These are phyloP conservation scores for Vanessa cardui DNA, from an alignment of 2,888 invertebrate species.

Conservation along the genomic window DNA sequence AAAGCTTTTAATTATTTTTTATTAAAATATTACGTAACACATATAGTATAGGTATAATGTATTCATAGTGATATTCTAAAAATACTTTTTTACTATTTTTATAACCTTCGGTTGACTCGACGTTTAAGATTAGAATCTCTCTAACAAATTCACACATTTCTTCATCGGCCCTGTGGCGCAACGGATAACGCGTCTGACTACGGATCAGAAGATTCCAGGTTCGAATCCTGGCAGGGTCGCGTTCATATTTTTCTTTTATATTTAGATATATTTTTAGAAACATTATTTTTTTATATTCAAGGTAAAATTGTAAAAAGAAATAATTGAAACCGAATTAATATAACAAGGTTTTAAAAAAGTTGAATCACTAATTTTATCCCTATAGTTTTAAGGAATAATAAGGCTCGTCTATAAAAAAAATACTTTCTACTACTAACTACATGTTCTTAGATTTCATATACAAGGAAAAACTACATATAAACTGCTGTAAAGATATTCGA, in stretches of 20 bases:
- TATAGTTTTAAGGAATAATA: no score
- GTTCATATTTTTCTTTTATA: slow-evolving; percentile 8
- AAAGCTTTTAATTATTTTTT: no score
- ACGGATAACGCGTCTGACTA: slow-evolving; percentile 88
- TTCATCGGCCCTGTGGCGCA: slow-evolving; percentile 84
- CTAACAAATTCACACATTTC: fast-evolving
- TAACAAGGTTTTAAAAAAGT: no score
- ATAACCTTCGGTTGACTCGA: background rate
- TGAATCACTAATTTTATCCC: no score
- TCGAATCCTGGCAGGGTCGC: slow-evolving; percentile 85
- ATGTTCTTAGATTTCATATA: no score
- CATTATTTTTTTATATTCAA: background rate
- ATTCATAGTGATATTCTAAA: background rate
- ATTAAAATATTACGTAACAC: no score
- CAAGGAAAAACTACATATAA: no score
- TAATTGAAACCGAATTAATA: no score
- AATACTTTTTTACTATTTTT: background rate
- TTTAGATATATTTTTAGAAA: background rate
- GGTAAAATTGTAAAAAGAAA: no score
- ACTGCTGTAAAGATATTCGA: no score
- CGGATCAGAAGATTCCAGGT: slow-evolving; percentile 87
- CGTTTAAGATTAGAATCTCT: background rate
- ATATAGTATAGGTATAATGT: background rate
- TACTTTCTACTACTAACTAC: no score
- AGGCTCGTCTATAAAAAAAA: no score